Base-by-base conservation (phyloP, 2,888 invertebrate genomes). In the Amphipyra berbera region DNA sequence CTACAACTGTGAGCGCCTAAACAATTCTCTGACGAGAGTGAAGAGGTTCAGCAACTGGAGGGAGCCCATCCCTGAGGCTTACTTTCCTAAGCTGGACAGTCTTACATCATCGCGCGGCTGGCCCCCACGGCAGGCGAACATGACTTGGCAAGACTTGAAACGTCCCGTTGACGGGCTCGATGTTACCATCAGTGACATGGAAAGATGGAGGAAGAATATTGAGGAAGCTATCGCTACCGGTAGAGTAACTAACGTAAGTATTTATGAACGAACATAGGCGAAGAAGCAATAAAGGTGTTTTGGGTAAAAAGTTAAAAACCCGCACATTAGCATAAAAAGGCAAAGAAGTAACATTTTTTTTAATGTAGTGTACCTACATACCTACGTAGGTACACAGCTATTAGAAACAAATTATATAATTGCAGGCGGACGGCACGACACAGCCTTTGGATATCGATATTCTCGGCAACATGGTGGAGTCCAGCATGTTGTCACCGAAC, bases 61-160 rank as follows among this genome's bases (percentile, higher is more conserved):
- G 9, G 96, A 96, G 6, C 96, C 97, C 0, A 96, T 98, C 53
- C 90, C 95, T 0, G 97, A 98, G 84, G 98, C 96, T 0, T 98
- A 98, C 84, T 98, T 97, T 90, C 97, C 98, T 0, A 98, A 98
- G 90, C 90, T 98, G 41, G 96, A 97, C 88, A 97, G 97, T 67
- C 88, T 96, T 75, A 96, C 96, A 0, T 95, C 96, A 42, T 96
- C 97, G 56, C 96, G 97, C 27, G 96, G 96, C 0, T 98, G 97
- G 96, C 97, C 97, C 0, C 95, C 97, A 0, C 95, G 98, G 37
- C 95, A 96, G 14, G 90, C 95, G 14, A 95, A 96, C 68, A 95
- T 96, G 82, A 65, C 78, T 1, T 93, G 97, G 66, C 90, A 95
- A 68, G 96, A 97, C 88, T 82, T 98, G 44, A 96, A 96, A 76